A percentile compares a stretch with the other conserved stretches of the same genome.
Evolutionary conservation across 2,797 vertebrate species (phyloP).

Genomic region (Zalophus californianus): DNA sequence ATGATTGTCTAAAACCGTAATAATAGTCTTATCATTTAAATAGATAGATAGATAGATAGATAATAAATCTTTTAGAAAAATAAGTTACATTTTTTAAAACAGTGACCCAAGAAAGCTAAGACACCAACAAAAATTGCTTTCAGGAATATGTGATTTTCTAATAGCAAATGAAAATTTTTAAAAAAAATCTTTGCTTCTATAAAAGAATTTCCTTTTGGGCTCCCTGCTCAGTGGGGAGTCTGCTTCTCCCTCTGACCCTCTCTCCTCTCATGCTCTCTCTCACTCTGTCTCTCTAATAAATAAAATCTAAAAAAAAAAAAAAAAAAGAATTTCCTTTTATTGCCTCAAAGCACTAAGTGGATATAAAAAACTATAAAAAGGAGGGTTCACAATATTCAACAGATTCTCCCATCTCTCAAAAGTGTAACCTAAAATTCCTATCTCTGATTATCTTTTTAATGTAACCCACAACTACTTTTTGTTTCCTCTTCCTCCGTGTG

Average conservation of each 20-base stretch:
- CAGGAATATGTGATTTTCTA: constrained; percentile 7
- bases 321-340: constrained; percentile 10
- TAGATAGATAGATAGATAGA: background rate
- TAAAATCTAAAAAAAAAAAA: background rate
- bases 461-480: background rate
- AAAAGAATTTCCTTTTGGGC: background rate
- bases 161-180: background rate
- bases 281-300: no score
- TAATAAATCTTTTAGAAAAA: background rate
- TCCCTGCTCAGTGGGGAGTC: no score
- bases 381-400: background rate
- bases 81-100: background rate
- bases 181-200: background rate
- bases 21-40: background rate
- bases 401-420: background rate
- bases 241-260: no score
- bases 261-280: no score
- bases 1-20: background rate
- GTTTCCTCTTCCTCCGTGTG: background rate
- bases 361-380: constrained; percentile 33
- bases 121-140: background rate
- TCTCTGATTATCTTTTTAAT: background rate
- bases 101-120: constrained; percentile 13
- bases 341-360: constrained; percentile 1
- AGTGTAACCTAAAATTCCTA: background rate